Evolutionary conservation across 2,797 vertebrate genomes (phyloP), one percentile per base, ranked within the genome.

Genomic region (Aulostomus chinensis): DNA sequence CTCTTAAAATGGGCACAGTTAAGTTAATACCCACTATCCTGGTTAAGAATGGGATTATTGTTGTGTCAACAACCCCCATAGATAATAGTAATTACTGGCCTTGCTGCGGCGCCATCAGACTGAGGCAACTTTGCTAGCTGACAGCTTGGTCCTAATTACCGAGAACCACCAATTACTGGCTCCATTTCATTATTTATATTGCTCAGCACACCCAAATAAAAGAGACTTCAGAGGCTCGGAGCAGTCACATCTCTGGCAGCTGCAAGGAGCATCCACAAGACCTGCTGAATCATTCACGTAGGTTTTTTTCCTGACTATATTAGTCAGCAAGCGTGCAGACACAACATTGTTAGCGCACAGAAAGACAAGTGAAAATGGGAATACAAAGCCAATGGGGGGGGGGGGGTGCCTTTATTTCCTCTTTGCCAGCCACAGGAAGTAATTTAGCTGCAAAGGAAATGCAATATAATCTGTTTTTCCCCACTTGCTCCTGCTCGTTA

Each of bases 141-240:
- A 89, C 90, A 91, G 87, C 82, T 83, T 84, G 82, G 81, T 86
- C 83, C 84, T 89, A 91, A 93, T 91, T 91, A 90, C 86, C 79
- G 79, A 86, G 84, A 90, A 86, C 87, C 78, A 81, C 82, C 85
- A 87, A 91, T 91, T 91, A 89, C 74, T 78, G 77, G 84, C 84
- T 86, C 78, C 76, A 79, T 87, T 90, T 85, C 81, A 86, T 91
- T 89, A 91, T 90, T 89, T 90, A 89, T 89, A 86, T 86, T 71
- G 70, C 73, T 72, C 40, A 68, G 76, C 74, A 83, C 62, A 81
- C 58, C 64, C 75, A 88, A 87, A 88, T 82, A 85, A 85, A 82
- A 84, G 49, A 83, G 76, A 83, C 84, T 86, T 83, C 52, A 72
- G 75, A 75, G 74, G 75, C 74, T 83, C 73, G 16, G 37, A 76